Conservation (phyloP, 2,888 invertebrate genomes). For the Nemoura dubitans region DNA sequence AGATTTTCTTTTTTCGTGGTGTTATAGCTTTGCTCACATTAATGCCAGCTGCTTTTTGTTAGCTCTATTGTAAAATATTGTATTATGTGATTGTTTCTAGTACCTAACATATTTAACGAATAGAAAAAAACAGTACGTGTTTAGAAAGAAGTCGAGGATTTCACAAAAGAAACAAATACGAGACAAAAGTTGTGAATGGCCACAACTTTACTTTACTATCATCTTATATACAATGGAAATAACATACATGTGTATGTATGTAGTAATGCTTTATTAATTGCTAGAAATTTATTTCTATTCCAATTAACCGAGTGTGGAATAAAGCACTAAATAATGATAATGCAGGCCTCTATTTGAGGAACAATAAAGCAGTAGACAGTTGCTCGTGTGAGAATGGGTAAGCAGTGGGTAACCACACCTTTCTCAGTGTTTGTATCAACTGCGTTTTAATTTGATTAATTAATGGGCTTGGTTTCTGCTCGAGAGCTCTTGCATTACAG, state of each 20-base stretch:
- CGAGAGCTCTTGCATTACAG: constrained; percentile 36
- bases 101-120: constrained; percentile 8
- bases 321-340: constrained; percentile 24
- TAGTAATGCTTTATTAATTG: constrained; percentile 8
- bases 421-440: constrained; percentile 41
- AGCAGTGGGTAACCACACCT: constrained; percentile 33
- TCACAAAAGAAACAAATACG: constrained; percentile 27
- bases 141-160: constrained; percentile 36
- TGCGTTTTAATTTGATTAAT: constrained; percentile 37
- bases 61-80: constrained; percentile 42
- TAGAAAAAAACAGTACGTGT: constrained; percentile 32
- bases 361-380: constrained; percentile 30
- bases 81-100: constrained; percentile 43
- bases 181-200: constrained; percentile 26
- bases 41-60: constrained; percentile 43
- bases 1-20: constrained; percentile 36
- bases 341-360: constrained; percentile 8
- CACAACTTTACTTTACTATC: constrained; percentile 34
- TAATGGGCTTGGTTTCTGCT: constrained; percentile 18
- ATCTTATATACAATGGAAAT: constrained; percentile 10
- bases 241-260: constrained; percentile 12
- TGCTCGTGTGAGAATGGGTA: constrained; percentile 35
- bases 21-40: constrained; percentile 40
- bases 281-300: constrained; percentile 25
- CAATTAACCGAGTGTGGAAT: constrained; percentile 28